Evolutionary conservation across 1,140 invertebrate species (phyloP), one percentile per base, ranked within the genome.

Genomic region (Drosophila santomea): DNA sequence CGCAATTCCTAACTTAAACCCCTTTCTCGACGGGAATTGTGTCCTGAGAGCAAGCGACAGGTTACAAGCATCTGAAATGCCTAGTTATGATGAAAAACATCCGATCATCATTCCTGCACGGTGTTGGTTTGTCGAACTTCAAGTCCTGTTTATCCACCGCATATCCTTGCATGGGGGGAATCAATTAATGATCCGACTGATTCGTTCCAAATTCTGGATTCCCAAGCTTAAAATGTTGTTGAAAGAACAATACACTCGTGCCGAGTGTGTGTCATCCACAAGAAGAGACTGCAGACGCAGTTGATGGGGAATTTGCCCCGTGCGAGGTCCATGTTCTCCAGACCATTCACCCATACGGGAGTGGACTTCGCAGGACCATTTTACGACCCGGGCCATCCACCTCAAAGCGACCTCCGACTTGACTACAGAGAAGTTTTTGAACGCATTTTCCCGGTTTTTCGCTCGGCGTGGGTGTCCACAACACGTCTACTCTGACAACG

Each of bases 351-450:
- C n/a, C 39, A n/a, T 12, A 41, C 39, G 39, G 39, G 39, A 4
- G 6, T 41, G 4, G 39, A 41, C 6, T 39, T 41, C 12, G 39
- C 39, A 12, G 39, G 14, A 41, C 39, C 39, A 41, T 41, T 44
- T 44, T 1, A 44, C 17, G 35, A 50, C 14, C 38, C 12, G 38
- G 11, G 38, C 38, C 14, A n/a, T n/a, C 38, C 38, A 41, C 2
- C 38, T n/a, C 11, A 14, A 50, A 32, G 25, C 25, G 12, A 50
- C 23, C 4, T 32, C 56, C 3, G 82, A 92, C 64, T 39, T 93
- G 6, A 81, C 80, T 14, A 88, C 92, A 6, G 80, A 89, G 50
- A 71, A 77, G 3, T 92, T 93, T 68, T n/a, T 93, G 1, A 47
- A 61, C 11, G 77, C 84, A 3, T 80, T 93, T 6, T 72, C 74